phyloP scores from a whole-genome alignment of 2,797 vertebrate genomes.

The Merluccius polli region DNA sequence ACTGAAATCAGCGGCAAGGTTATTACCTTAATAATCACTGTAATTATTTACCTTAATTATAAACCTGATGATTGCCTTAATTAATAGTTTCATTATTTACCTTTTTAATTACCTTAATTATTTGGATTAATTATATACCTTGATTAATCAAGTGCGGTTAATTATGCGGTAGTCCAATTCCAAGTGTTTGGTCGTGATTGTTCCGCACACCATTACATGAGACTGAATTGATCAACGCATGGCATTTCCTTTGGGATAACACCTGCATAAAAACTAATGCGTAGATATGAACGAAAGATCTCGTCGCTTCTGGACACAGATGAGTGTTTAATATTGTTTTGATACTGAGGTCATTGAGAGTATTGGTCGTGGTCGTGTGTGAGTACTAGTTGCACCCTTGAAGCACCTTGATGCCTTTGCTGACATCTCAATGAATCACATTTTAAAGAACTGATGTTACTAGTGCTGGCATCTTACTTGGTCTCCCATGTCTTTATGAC shows the following conservation, averaged over 20 bases:
- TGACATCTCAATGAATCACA: neutral
- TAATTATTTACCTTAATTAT: neutral
- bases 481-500: neutral
- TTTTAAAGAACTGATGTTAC: neutral
- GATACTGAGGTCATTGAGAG: neutral
- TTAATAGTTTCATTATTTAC: neutral
- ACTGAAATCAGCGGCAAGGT: too few relatives aligned
- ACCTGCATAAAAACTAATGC: neutral
- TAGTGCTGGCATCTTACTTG: too few relatives aligned
- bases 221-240: neutral
- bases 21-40: neutral
- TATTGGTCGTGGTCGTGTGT: neutral
- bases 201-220: neutral
- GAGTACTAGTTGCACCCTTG: neutral
- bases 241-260: neutral
- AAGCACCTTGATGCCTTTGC: neutral
- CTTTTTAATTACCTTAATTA: neutral
- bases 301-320: neutral
- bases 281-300: too few relatives aligned
- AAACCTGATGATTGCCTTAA: neutral
- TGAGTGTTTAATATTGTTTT: neutral
- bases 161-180: neutral
- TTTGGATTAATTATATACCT: neutral
- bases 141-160: neutral
- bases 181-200: neutral